These are phyloP conservation scores for Torymus texanus DNA, from an alignment of 2,888 invertebrate genomes.

Conservation along the genomic window DNA sequence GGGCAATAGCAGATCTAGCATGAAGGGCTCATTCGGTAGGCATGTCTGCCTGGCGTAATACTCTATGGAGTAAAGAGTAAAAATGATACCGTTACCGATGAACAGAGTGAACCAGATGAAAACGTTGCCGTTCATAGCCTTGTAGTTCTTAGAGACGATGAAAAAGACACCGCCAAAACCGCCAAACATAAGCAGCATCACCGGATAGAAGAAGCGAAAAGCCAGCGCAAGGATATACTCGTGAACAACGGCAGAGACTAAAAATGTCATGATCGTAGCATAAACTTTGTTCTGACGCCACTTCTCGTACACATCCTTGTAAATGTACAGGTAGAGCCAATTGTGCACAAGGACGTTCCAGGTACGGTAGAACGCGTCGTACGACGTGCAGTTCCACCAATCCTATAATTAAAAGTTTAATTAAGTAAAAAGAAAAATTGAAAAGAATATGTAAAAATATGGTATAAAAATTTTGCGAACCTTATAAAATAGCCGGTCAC, in stretches of 20 bases:
- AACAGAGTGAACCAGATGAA: constrained; percentile 89
- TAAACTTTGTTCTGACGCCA: constrained; percentile 43
- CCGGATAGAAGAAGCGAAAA: constrained; percentile 92
- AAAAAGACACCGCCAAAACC: constrained; percentile 80
- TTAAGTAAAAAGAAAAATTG: too few relatives aligned
- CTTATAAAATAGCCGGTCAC: constrained; percentile 89
- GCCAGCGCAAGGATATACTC: constrained; percentile 89
- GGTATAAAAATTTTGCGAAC: constrained; percentile 68
- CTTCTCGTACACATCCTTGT: constrained; percentile 79
- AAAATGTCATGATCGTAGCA: constrained; percentile 80
- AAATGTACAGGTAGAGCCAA: constrained; percentile 94
- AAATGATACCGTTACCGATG: constrained; percentile 85
- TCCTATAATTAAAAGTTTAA: too few relatives aligned
- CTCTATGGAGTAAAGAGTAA: constrained; percentile 90
- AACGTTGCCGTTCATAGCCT: constrained; percentile 82
- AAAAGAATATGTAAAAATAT: too few relatives aligned
- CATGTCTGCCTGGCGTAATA: constrained; percentile 88
- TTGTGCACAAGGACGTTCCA: constrained; percentile 98
- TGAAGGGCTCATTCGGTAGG: constrained; percentile 75
- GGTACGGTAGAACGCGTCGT: constrained; percentile 89
- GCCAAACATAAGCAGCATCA: constrained; percentile 87
- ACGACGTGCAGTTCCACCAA: constrained; percentile 96
- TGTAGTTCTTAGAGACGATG: constrained; percentile 76
- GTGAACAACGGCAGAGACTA: constrained; percentile 90
- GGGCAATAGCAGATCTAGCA: constrained; percentile 76